Base-by-base conservation (phyloP, 1,140 invertebrate species). In the Lepidotrigona ventralis region DNA sequence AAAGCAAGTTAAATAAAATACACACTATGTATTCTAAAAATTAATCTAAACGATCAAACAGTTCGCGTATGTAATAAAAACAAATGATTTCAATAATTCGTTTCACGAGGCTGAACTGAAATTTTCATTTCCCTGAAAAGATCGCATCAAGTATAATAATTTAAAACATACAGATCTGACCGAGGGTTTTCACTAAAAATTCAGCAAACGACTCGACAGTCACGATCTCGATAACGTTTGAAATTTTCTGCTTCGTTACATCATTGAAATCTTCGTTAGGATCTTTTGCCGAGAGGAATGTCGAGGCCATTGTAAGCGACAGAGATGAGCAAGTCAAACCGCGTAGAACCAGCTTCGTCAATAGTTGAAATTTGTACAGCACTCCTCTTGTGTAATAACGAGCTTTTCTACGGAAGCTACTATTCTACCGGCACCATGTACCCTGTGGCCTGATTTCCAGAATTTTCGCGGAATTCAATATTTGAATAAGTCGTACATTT, bases 391-490 rank as follows among this genome's bases (percentile, higher is more conserved):
- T 54, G 76, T 64, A 39, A 53, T 79, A 83, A 72, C 81, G 56
- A 83, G 68, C 68, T 58, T 64, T 69, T 53, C 39, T 53, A 46
- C 80, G 23, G 54, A 66, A 53, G 66, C 60, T 68, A 54, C 51
- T 46, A 63, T 78, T 70, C 81, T 79, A 78, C 81, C 6, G 15
- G 11, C 33, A 46, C 29, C 58, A 26, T 29, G 58, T 54, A 64
- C 51, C 58, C 58, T 54, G 81, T 72, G 68, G 81, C 68, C 76
- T 29, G 81, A 79, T 71, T 83, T 79, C 69, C 66, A 60, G 76
- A 83, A 83, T 83, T 72, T 79, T 83, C 81, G 76, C 17, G 58
- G 33, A 64, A 72, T 46, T 83, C 81, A 83, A 83, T 83, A 83
- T 83, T 83, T 83, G 81, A 56, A 54, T 54, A 72, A 71, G 58